These are phyloP conservation scores for Myoxocephalus aenaeus DNA, from an alignment of 2,797 vertebrate genomes.

Conservation along the genomic window DNA sequence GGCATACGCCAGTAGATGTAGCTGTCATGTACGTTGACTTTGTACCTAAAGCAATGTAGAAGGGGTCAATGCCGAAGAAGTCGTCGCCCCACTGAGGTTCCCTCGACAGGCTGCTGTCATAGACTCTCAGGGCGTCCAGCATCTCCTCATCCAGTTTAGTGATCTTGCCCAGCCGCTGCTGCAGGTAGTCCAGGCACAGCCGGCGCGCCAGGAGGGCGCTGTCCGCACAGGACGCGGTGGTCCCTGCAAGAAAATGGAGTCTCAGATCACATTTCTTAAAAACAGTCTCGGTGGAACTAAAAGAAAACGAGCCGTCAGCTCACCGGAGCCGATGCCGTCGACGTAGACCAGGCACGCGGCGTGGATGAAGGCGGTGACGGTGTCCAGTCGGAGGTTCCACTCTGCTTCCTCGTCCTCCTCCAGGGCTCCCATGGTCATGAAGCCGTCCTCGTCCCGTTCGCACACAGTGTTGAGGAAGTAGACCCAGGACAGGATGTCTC, in stretches of 20 bases:
- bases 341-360: constrained; percentile 95
- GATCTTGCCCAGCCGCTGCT: constrained; percentile 83
- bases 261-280: not conserved
- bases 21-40: not conserved
- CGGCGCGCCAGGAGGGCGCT: constrained; percentile 83
- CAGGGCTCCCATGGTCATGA: constrained; percentile 75
- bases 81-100: constrained; percentile 88
- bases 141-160: constrained; percentile 84
- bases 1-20: not conserved
- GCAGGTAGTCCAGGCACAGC: constrained; percentile 89
- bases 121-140: constrained; percentile 88
- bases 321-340: constrained; percentile 96
- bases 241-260: constrained; percentile 79
- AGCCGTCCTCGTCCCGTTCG: constrained; percentile 75
- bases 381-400: constrained; percentile 81
- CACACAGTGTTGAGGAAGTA: constrained; percentile 92
- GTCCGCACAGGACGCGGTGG: constrained; percentile 87
- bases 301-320: constrained; percentile 18
- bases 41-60: constrained; percentile 92
- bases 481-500: constrained; percentile 96
- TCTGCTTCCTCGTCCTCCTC: constrained; percentile 75
- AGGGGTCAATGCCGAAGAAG: constrained; percentile 93
- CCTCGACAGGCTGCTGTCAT: constrained; percentile 83
- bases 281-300: not conserved
- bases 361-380: constrained; percentile 90